Conservation (phyloP, 2,113 vertebrate genomes). For the Phyllostomus discolor region DNA sequence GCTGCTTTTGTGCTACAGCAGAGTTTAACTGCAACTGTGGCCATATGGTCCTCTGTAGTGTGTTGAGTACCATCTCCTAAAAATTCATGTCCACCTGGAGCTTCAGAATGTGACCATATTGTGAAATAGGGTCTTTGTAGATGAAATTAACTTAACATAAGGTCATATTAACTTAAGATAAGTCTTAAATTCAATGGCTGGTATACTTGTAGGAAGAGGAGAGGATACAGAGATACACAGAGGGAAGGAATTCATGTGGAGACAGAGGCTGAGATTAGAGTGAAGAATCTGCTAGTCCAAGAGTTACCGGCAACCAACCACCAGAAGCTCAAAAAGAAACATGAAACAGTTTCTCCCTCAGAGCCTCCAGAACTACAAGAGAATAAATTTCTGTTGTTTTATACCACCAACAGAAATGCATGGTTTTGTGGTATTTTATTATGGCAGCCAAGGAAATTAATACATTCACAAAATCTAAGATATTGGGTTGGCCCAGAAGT, state of each 20-base stretch:
- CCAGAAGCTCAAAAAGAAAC: background rate
- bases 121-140: background rate
- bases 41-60: background rate
- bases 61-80: background rate
- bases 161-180: background rate
- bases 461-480: background rate
- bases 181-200: background rate
- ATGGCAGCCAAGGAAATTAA: background rate
- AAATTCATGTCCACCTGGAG: background rate
- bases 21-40: background rate
- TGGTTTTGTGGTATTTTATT: background rate
- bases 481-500: no score
- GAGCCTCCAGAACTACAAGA: background rate
- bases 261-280: background rate
- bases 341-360: background rate
- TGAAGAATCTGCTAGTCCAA: background rate
- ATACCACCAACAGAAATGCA: background rate
- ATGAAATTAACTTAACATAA: background rate
- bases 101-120: background rate
- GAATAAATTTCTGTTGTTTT: background rate
- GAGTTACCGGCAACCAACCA: background rate
- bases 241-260: background rate
- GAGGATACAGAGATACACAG: background rate
- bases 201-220: background rate
- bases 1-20: background rate